Evolutionary conservation across 35 echinoderm and acorn worm genomes (phyloP).

Genomic region (Heliocidaris tuberculata): DNA sequence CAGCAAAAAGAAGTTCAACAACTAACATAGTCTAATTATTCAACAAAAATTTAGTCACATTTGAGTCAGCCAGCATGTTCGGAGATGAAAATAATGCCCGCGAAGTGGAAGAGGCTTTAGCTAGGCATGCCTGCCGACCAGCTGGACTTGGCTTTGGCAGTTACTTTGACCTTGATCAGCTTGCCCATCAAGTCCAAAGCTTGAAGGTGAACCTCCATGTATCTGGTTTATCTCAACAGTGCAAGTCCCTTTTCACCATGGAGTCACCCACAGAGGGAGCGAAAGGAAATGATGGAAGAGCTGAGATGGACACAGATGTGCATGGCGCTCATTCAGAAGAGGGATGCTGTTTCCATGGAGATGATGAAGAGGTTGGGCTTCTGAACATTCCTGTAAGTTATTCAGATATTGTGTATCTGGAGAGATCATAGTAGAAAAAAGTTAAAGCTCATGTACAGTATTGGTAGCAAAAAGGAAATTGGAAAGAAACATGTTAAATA

Average conservation of each 20-base stretch:
- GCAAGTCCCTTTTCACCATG: slow-evolving; percentile 7
- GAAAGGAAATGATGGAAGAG: background rate
- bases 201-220: background rate
- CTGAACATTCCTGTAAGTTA: background rate
- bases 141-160: background rate
- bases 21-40: background rate
- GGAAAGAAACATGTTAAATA: no score
- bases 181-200: background rate
- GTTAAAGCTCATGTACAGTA: no score
- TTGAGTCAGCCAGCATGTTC: background rate
- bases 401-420: no score
- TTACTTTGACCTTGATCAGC: background rate
- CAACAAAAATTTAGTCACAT: background rate
- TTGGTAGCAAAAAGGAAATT: no score
- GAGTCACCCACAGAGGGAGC: background rate
- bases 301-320: background rate
- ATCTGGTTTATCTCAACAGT: slow-evolving; percentile 10
- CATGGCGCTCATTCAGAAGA: background rate
- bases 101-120: slow-evolving; percentile 13
- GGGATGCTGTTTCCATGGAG: background rate
- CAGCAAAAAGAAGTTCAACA: background rate
- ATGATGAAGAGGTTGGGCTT: background rate
- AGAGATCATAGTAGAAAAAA: no score
- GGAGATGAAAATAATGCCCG: background rate
- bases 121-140: background rate